A percentile compares a stretch with the other conserved stretches of the same genome.
phyloP scores from a whole-genome alignment of 1,140 invertebrate species.

The Chironomus striatipennis region DNA sequence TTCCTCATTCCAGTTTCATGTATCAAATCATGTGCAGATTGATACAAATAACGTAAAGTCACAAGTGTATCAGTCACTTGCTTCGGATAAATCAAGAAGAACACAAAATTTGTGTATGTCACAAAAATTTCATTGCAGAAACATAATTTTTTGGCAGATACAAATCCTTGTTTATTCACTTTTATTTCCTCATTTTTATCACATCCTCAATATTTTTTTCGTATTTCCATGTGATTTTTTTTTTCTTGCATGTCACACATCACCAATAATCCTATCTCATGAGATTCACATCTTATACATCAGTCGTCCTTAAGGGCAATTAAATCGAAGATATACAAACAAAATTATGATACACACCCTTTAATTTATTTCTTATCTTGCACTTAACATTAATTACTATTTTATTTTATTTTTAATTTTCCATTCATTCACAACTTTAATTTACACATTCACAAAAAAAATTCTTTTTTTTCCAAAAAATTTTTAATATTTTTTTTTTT shows the following conservation, averaged over 20 bases:
- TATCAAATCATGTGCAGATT: too few species aligned
- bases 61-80: too few species aligned
- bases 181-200: slow-evolving; percentile 18
- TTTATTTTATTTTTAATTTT: not conserved
- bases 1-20: too few species aligned
- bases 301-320: not conserved
- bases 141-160: not conserved
- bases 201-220: not conserved
- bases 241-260: not conserved
- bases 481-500: not conserved
- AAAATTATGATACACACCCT: not conserved
- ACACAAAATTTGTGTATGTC: too few species aligned
- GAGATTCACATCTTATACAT: too few species aligned
- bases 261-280: slow-evolving; percentile 7
- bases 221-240: not conserved
- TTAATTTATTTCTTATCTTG: not conserved
- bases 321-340: not conserved
- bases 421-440: not conserved
- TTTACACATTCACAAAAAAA: not conserved
- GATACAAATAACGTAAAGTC: too few species aligned
- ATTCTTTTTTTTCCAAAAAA: not conserved
- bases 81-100: too few species aligned
- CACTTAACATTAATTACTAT: not conserved
- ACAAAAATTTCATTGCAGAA: not conserved
- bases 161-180: slow-evolving; percentile 18